phyloP scores from a whole-genome alignment of 2,797 vertebrate genomes.

The Danio albolineatus region DNA sequence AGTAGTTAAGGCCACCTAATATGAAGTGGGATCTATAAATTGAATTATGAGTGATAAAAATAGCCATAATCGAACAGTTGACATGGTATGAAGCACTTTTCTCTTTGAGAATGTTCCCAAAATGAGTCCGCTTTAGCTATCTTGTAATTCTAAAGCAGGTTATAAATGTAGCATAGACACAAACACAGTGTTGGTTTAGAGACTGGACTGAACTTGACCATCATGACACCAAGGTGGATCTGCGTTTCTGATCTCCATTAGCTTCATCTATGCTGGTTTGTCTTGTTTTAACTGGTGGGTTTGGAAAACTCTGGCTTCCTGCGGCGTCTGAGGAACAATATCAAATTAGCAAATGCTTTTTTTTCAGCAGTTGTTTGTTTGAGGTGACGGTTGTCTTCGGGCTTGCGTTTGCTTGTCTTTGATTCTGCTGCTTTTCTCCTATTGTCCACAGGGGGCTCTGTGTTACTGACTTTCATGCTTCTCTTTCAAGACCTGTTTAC shows the following conservation, averaged over 20 bases:
- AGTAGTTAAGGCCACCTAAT: too few relatives aligned
- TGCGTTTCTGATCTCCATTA: conserved; percentile 13
- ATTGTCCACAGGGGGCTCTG: conserved; percentile 7
- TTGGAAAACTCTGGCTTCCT: conserved; percentile 10
- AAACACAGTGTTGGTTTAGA: neutral
- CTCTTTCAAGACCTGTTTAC: neutral
- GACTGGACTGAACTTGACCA: neutral
- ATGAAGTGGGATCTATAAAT: too few relatives aligned
- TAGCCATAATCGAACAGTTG: too few relatives aligned
- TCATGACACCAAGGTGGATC: neutral
- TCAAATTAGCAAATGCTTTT: neutral
- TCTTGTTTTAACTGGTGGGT: neutral
- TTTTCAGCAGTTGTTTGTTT: neutral
- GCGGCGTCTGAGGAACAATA: neutral
- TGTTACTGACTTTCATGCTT: neutral
- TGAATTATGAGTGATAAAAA: too few relatives aligned
- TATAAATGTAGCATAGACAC: neutral
- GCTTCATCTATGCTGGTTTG: neutral
- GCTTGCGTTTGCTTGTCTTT: neutral
- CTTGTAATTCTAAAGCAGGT: neutral
- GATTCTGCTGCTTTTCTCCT: neutral
- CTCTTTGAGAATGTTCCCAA: neutral
- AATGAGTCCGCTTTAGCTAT: neutral
- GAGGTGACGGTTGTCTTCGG: neutral
- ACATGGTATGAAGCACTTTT: neutral